These are phyloP conservation scores for Anser cygnoides DNA, from an alignment of 2,113 vertebrate genomes.

Conservation along the genomic window DNA sequence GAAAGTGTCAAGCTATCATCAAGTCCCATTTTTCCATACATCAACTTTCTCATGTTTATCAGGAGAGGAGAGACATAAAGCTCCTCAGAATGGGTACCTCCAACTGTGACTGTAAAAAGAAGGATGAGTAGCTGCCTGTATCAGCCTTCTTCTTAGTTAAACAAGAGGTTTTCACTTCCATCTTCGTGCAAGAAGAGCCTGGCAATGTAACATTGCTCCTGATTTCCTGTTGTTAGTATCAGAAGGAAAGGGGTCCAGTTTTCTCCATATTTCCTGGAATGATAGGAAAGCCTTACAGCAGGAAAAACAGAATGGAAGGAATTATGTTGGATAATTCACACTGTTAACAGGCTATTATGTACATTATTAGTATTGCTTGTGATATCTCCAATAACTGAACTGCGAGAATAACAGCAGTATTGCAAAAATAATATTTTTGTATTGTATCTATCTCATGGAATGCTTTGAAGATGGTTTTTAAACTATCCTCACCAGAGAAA, in stretches of 20 bases:
- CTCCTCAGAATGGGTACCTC: not conserved
- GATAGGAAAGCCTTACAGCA: not conserved
- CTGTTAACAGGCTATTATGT: not conserved
- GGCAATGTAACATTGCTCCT: not conserved
- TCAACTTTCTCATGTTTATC: conserved; percentile 50
- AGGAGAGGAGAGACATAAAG: conserved; percentile 11
- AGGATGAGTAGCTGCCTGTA: not conserved
- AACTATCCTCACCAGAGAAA: not conserved
- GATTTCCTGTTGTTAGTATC: not conserved
- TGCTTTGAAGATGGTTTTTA: not conserved
- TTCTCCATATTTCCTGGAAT: not conserved
- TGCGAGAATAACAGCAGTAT: not conserved
- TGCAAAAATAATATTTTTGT: not conserved
- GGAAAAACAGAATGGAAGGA: not conserved
- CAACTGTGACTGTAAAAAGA: not conserved
- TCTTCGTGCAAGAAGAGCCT: not conserved
- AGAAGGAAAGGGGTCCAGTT: not conserved
- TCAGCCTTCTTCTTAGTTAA: not conserved
- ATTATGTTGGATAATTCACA: not conserved
- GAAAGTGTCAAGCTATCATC: conserved; percentile 66
- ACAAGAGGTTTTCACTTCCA: conserved; percentile 1
- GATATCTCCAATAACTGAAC: not conserved
- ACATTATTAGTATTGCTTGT: accelerated
- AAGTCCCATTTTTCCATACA: conserved; percentile 53
- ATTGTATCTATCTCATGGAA: not conserved